phyloP scores from a whole-genome alignment of 2,797 vertebrate species.

The Sebastes matsubarae region DNA sequence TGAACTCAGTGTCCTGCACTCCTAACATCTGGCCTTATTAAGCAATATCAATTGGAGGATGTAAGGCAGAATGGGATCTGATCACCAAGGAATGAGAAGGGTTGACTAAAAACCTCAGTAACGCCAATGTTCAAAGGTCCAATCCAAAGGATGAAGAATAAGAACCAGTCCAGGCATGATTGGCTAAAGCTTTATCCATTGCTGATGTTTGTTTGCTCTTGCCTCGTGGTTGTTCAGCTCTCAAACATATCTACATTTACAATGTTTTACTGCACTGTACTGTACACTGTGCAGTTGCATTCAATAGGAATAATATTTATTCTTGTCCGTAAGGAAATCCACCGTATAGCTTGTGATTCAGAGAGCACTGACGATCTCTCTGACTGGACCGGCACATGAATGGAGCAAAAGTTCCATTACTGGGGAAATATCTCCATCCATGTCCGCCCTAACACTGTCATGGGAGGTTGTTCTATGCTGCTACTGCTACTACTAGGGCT shows the following conservation, averaged over 20 bases:
- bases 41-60: neutral
- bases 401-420: too few species aligned
- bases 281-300: neutral
- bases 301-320: neutral
- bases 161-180: too few species aligned
- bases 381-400: too few species aligned
- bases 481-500: too few species aligned
- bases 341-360: neutral
- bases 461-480: too few species aligned
- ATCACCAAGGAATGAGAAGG: neutral
- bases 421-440: too few species aligned
- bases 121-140: neutral
- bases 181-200: too few species aligned
- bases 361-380: neutral
- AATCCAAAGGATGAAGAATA: neutral
- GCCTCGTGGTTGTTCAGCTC: too few species aligned
- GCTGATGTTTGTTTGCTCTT: too few species aligned
- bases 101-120: neutral
- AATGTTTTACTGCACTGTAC: neutral
- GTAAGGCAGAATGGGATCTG: neutral
- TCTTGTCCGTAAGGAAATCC: neutral
- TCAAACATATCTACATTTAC: neutral
- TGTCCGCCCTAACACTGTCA: too few species aligned
- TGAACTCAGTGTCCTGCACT: neutral
- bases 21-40: neutral